A percentile compares a stretch with the other conserved stretches of the same genome.
Evolutionary conservation across 2,113 vertebrate genomes (phyloP).

Genomic region (Rhinopomastus cyanomelas): DNA sequence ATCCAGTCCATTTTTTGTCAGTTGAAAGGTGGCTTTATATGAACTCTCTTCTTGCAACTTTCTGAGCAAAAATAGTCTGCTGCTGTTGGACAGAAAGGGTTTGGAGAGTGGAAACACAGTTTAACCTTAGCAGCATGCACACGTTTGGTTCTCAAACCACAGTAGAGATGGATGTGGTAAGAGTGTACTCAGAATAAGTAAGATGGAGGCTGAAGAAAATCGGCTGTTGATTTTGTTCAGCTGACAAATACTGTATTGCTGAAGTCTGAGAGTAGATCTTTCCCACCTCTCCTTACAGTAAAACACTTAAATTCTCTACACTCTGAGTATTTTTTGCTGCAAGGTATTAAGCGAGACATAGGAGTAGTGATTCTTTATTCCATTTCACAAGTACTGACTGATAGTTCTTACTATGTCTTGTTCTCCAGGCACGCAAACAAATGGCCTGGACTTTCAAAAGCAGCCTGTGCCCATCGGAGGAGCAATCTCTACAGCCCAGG

Average conservation of each 20-base stretch:
- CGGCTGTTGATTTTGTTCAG: neutral
- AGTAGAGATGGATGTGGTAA: neutral
- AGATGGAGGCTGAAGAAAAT: neutral
- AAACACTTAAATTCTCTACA: neutral
- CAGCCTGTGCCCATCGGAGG: conserved; percentile 88
- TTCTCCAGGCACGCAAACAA: conserved; percentile 89
- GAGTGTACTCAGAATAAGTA: neutral
- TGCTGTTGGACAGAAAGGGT: neutral
- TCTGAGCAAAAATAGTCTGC: neutral
- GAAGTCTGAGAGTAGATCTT: neutral
- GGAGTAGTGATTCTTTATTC: neutral
- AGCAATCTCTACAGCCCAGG: conserved; percentile 94
- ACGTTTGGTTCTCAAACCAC: neutral
- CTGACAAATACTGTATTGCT: neutral
- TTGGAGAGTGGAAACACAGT: neutral
- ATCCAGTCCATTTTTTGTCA: neutral
- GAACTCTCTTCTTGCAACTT: neutral
- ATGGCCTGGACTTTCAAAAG: conserved; percentile 98
- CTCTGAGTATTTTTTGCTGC: neutral
- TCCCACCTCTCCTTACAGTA: neutral
- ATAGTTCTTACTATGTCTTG: neutral
- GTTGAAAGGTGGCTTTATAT: neutral
- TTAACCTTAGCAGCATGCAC: neutral
- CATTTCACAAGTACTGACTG: neutral
- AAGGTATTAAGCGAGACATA: neutral